Evolutionary conservation across 1,140 invertebrate genomes (phyloP).

Genomic region (Dolichoris vasculosae): DNA sequence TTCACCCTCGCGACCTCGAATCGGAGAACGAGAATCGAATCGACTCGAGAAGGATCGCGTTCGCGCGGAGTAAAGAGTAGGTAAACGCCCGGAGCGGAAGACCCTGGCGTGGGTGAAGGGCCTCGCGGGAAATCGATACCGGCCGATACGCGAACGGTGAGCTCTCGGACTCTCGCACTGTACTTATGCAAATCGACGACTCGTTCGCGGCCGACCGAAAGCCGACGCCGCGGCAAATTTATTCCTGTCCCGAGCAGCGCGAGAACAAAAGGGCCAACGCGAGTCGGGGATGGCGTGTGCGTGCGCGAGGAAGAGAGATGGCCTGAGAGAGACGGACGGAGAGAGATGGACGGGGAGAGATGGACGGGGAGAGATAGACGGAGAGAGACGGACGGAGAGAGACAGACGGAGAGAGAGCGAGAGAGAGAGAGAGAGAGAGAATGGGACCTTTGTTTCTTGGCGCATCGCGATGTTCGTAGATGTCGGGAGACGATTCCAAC

Average conservation of each 20-base stretch:
- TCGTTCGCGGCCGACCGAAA: background rate
- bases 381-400: background rate
- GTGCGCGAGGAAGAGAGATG: too few species aligned
- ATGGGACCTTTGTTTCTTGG: background rate
- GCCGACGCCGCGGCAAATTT: background rate
- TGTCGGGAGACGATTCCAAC: background rate
- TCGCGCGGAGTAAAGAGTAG: conserved; percentile 27
- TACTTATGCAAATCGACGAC: conserved; percentile 43
- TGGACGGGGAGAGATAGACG: background rate
- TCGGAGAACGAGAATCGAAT: background rate
- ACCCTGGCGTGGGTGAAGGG: conserved; percentile 17
- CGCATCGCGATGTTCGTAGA: background rate
- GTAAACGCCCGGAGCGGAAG: conserved; percentile 1
- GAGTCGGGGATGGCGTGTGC: background rate
- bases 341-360: background rate
- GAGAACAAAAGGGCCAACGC: conserved; percentile 19
- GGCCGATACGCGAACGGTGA: conserved; percentile 11
- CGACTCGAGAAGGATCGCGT: conserved; percentile 18
- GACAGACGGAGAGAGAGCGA: too few species aligned
- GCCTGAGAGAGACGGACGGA: too few species aligned
- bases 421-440: background rate
- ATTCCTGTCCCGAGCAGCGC: background rate
- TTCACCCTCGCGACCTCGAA: background rate
- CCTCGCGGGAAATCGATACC: conserved; percentile 30
- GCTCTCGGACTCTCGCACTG: background rate